Base-by-base conservation (phyloP, 2,888 invertebrate species). In the Lordiphosa fenestrarum region DNA sequence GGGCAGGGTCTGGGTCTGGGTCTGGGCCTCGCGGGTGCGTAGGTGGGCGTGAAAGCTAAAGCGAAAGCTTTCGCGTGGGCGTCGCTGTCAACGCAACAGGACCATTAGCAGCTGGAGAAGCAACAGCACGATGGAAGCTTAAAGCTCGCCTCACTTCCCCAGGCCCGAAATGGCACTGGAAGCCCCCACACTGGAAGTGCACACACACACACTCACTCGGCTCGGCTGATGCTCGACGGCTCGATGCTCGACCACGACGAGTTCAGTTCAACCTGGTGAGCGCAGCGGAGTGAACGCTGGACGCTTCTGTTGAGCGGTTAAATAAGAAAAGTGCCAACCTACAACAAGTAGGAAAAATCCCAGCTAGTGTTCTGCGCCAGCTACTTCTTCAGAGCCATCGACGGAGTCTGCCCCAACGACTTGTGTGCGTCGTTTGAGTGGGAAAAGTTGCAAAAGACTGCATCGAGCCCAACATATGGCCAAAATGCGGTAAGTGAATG, bases 241-340 rank as follows among this genome's bases (percentile, higher is more conserved):
- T 52, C 21, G 13, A 13, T 23, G 25, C 25, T 25, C 52, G 40
- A n/a, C 52, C 12, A 39, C 44, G 38, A 55, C 66, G 48, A 63
- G 69, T 69, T 87, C 78, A 87, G 87, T 87, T 85, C 86, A 81
- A 84, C 87, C 86, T 87, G 87, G 87, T 73, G 77, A 87, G 87
- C 83, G 75, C 66, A 85, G 86, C 69, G 72, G 76, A 85, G 78
- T 84, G 75, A 76, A 87, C 80, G 86, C 84, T 70, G 66, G 63
- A 49, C 64, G 19, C 39, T 60, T 53, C 73, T 63, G 77, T 87
- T 86, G 87, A 87, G 72, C 87, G 87, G 87, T 85, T 87, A 86
- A 87, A 87, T 86, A 86, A 80, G 85, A 76, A 83, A 84, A 77
- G 82, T 80, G 65, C 62, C 57, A 48, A 58, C 77, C 72, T 81